These are phyloP conservation scores for Drosophila grimshawi DNA, from an alignment of 1,140 invertebrate species.

Conservation along the genomic window DNA sequence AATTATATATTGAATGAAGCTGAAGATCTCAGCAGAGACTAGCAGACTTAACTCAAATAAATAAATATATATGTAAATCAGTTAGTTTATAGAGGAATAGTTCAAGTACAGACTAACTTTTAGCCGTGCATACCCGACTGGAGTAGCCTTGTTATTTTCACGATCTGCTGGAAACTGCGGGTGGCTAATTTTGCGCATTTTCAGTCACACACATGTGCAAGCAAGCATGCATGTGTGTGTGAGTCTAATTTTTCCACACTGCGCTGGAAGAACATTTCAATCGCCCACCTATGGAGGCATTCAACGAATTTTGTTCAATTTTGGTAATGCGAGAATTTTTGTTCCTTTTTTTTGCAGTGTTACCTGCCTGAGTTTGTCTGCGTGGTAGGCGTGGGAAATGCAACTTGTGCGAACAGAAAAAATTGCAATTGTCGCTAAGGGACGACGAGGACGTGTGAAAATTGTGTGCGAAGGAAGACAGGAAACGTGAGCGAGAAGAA, in stretches of 20 bases:
- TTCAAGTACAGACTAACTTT: not conserved
- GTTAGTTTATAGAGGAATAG: too few relatives aligned
- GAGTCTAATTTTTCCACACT: slow-evolving; percentile 45
- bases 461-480: slow-evolving; percentile 66
- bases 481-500: slow-evolving; percentile 55
- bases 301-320: slow-evolving; percentile 50
- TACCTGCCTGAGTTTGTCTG: slow-evolving; percentile 53
- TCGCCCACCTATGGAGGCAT: slow-evolving; percentile 67
- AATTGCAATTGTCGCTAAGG: slow-evolving; percentile 65
- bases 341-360: not conserved
- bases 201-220: slow-evolving; percentile 33
- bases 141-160: not conserved
- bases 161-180: slow-evolving; percentile 55
- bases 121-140: not conserved
- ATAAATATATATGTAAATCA: too few relatives aligned
- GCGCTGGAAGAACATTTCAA: slow-evolving; percentile 44
- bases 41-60: too few relatives aligned
- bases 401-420: slow-evolving; percentile 26
- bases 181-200: slow-evolving; percentile 71
- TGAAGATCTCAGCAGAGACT: too few relatives aligned
- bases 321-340: slow-evolving; percentile 37
- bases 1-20: too few relatives aligned
- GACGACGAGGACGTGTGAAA: slow-evolving; percentile 61
- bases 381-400: slow-evolving; percentile 63
- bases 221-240: slow-evolving; percentile 9